Conservation (phyloP, 2,888 invertebrate species). For the Leptothorax acervorum region DNA sequence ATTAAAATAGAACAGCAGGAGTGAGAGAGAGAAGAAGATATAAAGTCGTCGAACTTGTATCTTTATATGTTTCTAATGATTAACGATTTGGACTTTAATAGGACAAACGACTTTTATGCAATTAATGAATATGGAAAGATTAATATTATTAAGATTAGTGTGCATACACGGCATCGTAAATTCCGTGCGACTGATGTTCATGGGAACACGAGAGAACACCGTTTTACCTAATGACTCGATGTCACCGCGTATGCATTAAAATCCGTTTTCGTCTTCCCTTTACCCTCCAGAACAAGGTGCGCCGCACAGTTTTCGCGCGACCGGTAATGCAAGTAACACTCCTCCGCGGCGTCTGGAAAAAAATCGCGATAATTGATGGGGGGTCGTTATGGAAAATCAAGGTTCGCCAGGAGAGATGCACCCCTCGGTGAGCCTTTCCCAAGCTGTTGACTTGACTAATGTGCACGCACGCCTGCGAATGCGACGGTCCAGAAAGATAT, state of each 20-base stretch:
- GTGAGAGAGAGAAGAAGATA: background rate
- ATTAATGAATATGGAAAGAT: background rate
- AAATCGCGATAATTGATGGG: slow-evolving; percentile 38
- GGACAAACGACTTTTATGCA: background rate
- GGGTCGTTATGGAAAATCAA: slow-evolving; percentile 45
- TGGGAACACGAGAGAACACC: slow-evolving; percentile 40
- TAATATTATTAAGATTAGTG: slow-evolving; percentile 13
- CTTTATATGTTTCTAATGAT: background rate
- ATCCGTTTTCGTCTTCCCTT: slow-evolving; percentile 22
- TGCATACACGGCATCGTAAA: background rate
- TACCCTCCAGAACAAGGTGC: background rate
- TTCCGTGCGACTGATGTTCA: slow-evolving; percentile 20
- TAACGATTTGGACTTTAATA: background rate
- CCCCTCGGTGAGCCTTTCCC: slow-evolving; percentile 34
- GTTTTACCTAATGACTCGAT: slow-evolving; percentile 41
- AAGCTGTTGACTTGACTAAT: slow-evolving; percentile 59
- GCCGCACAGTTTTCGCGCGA: slow-evolving; percentile 26
- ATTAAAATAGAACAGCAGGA: background rate
- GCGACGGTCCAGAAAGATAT: slow-evolving; percentile 45
- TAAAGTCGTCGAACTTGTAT: background rate
- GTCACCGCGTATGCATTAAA: slow-evolving; percentile 25
- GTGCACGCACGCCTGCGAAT: background rate
- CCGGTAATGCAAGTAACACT: slow-evolving; percentile 39
- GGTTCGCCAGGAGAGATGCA: slow-evolving; percentile 6
- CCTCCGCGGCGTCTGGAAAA: background rate